Evolutionary conservation across 2,888 invertebrate genomes (phyloP), one percentile per base, ranked within the genome.

Genomic region (Agonopterix arenella): DNA sequence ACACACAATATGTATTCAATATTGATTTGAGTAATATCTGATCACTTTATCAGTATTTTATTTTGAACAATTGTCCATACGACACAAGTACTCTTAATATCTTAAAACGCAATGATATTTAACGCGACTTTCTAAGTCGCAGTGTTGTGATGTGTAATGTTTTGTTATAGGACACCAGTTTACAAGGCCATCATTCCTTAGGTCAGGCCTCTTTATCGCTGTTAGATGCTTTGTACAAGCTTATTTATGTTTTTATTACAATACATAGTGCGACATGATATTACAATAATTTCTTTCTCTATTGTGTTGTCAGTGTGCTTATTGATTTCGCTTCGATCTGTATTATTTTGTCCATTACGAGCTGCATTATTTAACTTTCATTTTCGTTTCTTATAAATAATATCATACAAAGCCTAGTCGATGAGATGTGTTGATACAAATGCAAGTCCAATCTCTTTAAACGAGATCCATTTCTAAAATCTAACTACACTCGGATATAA

Each of bases 161-260:
- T 86, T 86, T 88, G 88, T 89, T 89, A 82, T 89, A 89, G 89
- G 88, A 77, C 71, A 79, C 85, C 85, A 77, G 88, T 85, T 76
- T 76, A 76, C 86, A 81, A 84, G 86, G 80, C 83, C 88, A 63
- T 83, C 86, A 68, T 86, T 80, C 66, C 79, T 86, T 88, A 88
- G 88, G 88, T 88, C 83, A 86, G 86, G 81, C 76, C 68, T 60
- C 61, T 68, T 74, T 65, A 64, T 64, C 58, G 60, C 70, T 70
- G 73, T 71, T 77, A 78, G 76, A 70, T 57, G 84, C 84, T 84
- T 84, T 52, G 60, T 51, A 59, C 51, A 52, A 62, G 70, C 77
- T 80, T 80, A 73, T 64, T 28, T 28, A 11, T 65, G 68, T 59
- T 60, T 59, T 64, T 60, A 53, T 60, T 51, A 48, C 53, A 80